Conservation (phyloP, 2,888 invertebrate genomes). For the Sycophila texana region DNA sequence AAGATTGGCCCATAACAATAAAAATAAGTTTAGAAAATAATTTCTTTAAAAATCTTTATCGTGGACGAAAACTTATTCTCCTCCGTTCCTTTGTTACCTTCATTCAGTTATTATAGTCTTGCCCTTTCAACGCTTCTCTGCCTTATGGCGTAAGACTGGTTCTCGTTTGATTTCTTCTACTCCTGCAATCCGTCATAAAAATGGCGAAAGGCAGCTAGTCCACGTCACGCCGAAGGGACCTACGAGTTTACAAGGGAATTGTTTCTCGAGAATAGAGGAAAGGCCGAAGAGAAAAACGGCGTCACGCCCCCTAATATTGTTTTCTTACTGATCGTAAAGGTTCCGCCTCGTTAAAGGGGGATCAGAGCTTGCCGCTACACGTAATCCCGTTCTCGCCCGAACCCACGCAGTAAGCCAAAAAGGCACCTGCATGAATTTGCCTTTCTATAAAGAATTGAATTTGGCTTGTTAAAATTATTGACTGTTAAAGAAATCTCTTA, state of each 20-base stretch:
- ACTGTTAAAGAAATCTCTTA: too few species aligned
- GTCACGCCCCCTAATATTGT: constrained; percentile 47
- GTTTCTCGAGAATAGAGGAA: constrained; percentile 37
- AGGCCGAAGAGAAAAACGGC: not conserved
- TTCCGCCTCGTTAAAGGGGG: constrained; percentile 54
- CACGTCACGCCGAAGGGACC: not conserved
- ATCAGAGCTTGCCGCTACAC: constrained; percentile 25
- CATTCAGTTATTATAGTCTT: not conserved
- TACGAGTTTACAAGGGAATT: constrained; percentile 48
- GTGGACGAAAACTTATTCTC: too few species aligned
- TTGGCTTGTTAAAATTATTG: not conserved
- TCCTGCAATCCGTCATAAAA: constrained; percentile 56
- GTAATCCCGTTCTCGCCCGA: not conserved
- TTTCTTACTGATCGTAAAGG: constrained; percentile 55
- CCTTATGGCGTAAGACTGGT: not conserved
- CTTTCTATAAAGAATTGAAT: not conserved
- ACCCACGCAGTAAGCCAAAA: not conserved
- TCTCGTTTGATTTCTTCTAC: not conserved
- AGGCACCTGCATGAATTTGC: not conserved
- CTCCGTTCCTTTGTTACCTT: too few species aligned
- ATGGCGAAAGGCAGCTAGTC: constrained; percentile 49
- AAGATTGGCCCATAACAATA: not conserved
- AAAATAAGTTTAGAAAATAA: not conserved
- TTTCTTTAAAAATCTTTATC: too few species aligned
- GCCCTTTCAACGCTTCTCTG: not conserved